Conservation (phyloP, 2,888 invertebrate species). For the Teleogryllus oceanicus region DNA sequence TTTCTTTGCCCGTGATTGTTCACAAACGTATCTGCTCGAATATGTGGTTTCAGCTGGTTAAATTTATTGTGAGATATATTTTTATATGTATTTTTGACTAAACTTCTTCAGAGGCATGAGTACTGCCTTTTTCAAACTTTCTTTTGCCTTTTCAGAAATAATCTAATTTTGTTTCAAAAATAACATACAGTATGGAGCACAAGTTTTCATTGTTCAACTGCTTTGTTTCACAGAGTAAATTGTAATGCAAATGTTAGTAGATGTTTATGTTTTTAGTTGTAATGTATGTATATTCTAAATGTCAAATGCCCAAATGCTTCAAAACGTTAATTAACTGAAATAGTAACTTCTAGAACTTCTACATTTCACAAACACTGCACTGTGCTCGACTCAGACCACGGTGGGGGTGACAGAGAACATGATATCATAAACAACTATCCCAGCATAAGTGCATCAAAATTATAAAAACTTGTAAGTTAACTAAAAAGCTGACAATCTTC, state of each 20-base stretch:
- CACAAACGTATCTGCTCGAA: not conserved
- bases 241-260: not conserved
- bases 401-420: not conserved
- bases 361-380: not conserved
- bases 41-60: slow-evolving; percentile 34
- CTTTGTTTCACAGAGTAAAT: not conserved
- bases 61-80: slow-evolving; percentile 38
- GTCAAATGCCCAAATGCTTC: slow-evolving; percentile 11
- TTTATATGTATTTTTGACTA: slow-evolving; percentile 39
- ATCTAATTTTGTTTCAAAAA: too few species aligned
- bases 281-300: not conserved
- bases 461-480: not conserved
- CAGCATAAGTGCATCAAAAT: not conserved
- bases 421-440: not conserved
- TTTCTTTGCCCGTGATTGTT: not conserved
- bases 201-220: not conserved
- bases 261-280: not conserved
- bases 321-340: not conserved
- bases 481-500: not conserved
- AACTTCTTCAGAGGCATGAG: slow-evolving; percentile 30
- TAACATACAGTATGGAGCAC: not conserved
- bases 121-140: slow-evolving; percentile 21
- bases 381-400: not conserved
- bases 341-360: not conserved
- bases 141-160: not conserved